Evolutionary conservation across 1,140 invertebrate genomes (phyloP), one percentile per base, ranked within the genome.

Genomic region (Heliconius hermathena): DNA sequence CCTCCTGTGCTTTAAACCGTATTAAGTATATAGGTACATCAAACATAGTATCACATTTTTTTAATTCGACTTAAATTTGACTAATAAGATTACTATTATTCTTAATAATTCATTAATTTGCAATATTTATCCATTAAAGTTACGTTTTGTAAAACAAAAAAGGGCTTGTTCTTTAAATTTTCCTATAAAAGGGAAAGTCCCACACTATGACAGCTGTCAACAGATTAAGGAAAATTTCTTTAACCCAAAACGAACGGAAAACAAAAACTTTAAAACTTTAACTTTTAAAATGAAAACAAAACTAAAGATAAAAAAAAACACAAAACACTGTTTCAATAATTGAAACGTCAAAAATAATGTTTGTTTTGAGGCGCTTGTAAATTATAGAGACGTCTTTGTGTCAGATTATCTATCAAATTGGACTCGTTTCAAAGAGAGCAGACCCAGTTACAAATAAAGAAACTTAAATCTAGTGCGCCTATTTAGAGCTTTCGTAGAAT

Each of bases 361-460:
- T 76, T 76, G 74, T 76, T 41, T 41, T 70, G 38, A 74, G 73
- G 73, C 22, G 73, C 11, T 29, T 76, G n/a, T 76, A 76, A 76
- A 76, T 66, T 66, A 76, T 76, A 72, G 71, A 71, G 52, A 29
- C 36, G n/a, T 75, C 41, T 36, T 79, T 74, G 72, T n/a, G 36
- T 22, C 13, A 73, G 52, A 57, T 57, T 73, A 49, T 74, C 71
- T 71, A 75, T 84, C 80, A 71, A 73, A 83, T 89, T 87, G 84
- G 87, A 88, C 82, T 79, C 26, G 84, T 85, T 84, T 89, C 85
- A 86, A 88, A 86, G 79, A 85, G 82, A 83, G 22, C 74, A 73
- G 80, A 57, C 82, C 85, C 73, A 83, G 81, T 83, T 88, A 82
- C 78, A 81, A 77, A 80, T 82, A 79, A 83, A 84, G 82, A 75